Conservation (phyloP, 2,797 vertebrate species). For the Sebastiscus tertius region DNA sequence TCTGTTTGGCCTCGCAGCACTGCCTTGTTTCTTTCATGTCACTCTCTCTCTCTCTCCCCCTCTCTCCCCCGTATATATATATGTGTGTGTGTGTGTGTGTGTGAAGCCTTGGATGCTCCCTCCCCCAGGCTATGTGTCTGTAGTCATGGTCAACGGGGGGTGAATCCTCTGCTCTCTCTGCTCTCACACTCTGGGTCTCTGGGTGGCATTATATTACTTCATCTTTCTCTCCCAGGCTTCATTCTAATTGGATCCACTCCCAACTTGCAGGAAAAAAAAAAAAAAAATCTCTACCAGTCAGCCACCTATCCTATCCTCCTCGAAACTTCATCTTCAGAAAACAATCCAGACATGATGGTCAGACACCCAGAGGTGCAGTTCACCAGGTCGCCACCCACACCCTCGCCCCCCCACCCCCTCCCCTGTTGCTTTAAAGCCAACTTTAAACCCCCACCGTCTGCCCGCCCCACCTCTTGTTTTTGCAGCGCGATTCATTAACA, state of each 20-base stretch:
- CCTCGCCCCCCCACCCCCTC: neutral
- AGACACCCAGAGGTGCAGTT: slow-evolving; percentile 23
- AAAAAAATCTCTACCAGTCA: neutral
- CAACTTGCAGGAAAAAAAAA: neutral
- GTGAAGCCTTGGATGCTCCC: slow-evolving; percentile 63
- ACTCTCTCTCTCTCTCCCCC: slow-evolving; percentile 8
- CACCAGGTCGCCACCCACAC: neutral
- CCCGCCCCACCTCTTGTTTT: slow-evolving; percentile 26
- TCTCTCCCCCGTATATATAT: neutral
- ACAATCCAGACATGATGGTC: slow-evolving; percentile 3
- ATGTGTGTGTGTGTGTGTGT: slow-evolving; percentile 32
- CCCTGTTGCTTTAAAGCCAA: slow-evolving; percentile 44
- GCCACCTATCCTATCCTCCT: slow-evolving; percentile 34
- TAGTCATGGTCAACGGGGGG: slow-evolving; percentile 74
- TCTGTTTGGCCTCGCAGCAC: slow-evolving; percentile 76
- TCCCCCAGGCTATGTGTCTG: slow-evolving; percentile 72
- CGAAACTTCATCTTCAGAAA: slow-evolving; percentile 25
- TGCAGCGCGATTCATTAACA: slow-evolving; percentile 74
- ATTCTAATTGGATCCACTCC: slow-evolving; percentile 61
- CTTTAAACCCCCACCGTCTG: neutral
- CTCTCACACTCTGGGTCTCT: slow-evolving; percentile 56
- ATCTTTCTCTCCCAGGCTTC: slow-evolving; percentile 54
- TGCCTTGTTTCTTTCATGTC: slow-evolving; percentile 78
- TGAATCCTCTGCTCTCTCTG: slow-evolving; percentile 59
- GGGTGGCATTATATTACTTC: slow-evolving; percentile 53